These are phyloP conservation scores for Sphenopsis melanotis DNA, from an alignment of 2,797 vertebrate genomes.

Conservation along the genomic window DNA sequence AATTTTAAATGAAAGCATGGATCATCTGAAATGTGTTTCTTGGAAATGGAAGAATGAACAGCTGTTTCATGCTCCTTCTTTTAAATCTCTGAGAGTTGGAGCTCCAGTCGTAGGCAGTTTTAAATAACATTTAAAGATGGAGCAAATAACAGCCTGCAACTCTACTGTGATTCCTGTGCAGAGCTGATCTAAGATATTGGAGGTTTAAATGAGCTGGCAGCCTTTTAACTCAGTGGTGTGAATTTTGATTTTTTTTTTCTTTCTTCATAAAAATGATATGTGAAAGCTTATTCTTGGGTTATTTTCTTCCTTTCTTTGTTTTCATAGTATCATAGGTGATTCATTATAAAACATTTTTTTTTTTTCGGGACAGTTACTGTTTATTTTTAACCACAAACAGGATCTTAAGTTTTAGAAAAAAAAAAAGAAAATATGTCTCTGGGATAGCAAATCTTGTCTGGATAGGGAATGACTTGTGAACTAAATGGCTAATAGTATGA, in stretches of 20 bases:
- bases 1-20: conserved; percentile 48
- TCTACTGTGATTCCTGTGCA: neutral
- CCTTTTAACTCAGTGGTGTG: neutral
- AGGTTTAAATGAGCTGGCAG: conserved; percentile 16
- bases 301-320: neutral
- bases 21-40: conserved; percentile 32
- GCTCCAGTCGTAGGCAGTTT: neutral
- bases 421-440: neutral
- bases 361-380: neutral
- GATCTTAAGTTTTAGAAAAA: neutral
- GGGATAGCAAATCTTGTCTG: neutral
- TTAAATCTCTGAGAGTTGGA: conserved; percentile 24
- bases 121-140: conserved; percentile 45
- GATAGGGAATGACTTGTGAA: neutral
- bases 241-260: neutral
- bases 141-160: conserved; percentile 18
- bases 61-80: conserved; percentile 36
- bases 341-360: neutral
- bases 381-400: neutral
- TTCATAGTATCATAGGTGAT: neutral
- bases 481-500: neutral
- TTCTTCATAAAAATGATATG: neutral
- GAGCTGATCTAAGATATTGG: conserved; percentile 6
- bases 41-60: conserved; percentile 51
- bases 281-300: neutral